Base-by-base conservation (phyloP, 1,140 invertebrate genomes). In the Lordiphosa mommai region DNA sequence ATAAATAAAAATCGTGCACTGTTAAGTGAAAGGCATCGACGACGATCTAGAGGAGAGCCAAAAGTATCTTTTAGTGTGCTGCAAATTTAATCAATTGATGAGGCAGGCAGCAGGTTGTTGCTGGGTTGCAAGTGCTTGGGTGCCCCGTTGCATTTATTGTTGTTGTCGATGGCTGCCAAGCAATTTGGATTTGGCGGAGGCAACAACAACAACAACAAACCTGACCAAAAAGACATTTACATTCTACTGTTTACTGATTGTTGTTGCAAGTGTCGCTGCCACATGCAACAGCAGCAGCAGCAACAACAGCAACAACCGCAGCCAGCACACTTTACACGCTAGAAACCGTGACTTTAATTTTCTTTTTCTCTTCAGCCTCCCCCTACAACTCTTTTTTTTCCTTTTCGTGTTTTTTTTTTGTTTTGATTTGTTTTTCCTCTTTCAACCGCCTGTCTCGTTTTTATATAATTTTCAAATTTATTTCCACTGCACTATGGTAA, bases 61-160 rank as follows among this genome's bases (percentile, higher is more conserved):
- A 70, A 70, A 70, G 66, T 70, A 70, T 70, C 66, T 70, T 2
- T 23, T 61, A 70, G 51, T 61, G 63, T 57, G 68, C 69, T 59
- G 77, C 77, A 82, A 82, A 82, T 82, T 84, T 82, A 82, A 82
- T 82, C 77, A 82, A 82, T 82, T 82, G 77, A 82, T 82, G 77
- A 82, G 76, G 76, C 77, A 71, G 69, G 43, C 20, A 44, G 72
- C 72, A 60, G 53, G 17, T 50, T 56, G 71, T 60, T 38, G 37
- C 9, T 12, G 37, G 44, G 23, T 65, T 41, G 65, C 65, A 66
- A 53, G 56, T 65, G 70, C 61, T 55, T 53, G 46, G 70, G 64
- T 73, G 74, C 63, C 52, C 64, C 58, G 58, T 84, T 82, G 77
- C 72, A 64, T 61, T 82, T 79, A 67, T 72, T 82, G 74, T 51